Evolutionary conservation across 2,113 vertebrate genomes (phyloP), one percentile per base, ranked within the genome.

Genomic region (Gymnorhina tibicen): DNA sequence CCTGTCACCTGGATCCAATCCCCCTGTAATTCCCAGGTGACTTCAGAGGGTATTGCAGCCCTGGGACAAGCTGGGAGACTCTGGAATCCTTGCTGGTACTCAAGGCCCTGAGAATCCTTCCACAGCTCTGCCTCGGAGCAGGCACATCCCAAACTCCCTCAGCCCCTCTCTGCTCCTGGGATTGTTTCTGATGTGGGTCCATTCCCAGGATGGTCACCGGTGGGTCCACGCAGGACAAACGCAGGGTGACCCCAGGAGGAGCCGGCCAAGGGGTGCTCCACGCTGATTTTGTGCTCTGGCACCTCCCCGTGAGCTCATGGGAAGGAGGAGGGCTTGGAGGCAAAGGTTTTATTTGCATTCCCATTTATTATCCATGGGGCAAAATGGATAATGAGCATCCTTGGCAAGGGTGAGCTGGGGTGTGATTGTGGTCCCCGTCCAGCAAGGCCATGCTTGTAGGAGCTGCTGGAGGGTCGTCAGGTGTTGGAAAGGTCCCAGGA

Each of bases 401-500:
- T 76, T 5, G 7, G 68, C 33, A 32, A 67, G 55, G 68, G 33
- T 1, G n/a, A 79, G 42, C 52, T 30, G 39, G 52, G 62, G 10
- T 8, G 1, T 4, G 8, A 11, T 44, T 6, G 17, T 47, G 42
- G n/a, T 73, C 6, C 37, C 11, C 22, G 3, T 23, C 26, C 55
- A 39, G 15, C 1, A 4, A n/a, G 44, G 60, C 32, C 1, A 0
- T 0, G 8, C 39, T 55, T 0, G 1, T 2, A 24, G 56, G 32
- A 73, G 85, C 53, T 49, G 59, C 70, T 0, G 3, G 53, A 64
- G 49, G 44, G 17, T 68, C 60, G 30, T 30, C 80, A 69, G 28
- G 4, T 35, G 24, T 5, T 50, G 60, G 66, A 30, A 49, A 86
- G 39, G 60, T 46, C 28, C 16, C 55, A 44, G 42, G 33, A 42